Conservation (phyloP, 2,797 vertebrate species). For the Champsocephalus gunnari region DNA sequence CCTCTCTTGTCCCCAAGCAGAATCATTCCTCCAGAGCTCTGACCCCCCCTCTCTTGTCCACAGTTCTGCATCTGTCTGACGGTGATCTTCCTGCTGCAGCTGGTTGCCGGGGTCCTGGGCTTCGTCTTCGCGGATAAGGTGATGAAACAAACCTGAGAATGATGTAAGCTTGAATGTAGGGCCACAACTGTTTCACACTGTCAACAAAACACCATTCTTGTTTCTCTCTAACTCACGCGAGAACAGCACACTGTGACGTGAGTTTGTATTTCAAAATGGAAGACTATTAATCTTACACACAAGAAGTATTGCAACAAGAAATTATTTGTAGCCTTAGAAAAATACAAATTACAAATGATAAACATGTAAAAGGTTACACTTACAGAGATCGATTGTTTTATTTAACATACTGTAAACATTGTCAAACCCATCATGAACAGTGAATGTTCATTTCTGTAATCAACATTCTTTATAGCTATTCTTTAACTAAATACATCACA, state of each 20-base stretch:
- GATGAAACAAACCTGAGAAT: background rate
- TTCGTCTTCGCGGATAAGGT: constrained; percentile 96
- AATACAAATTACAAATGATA: no score
- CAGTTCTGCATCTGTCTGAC: constrained; percentile 93
- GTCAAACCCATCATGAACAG: background rate
- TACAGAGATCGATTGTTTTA: background rate
- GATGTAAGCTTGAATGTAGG: background rate
- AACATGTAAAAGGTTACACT: no score
- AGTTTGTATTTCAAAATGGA: no score
- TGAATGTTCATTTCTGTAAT: background rate
- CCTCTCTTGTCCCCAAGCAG: background rate
- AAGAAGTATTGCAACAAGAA: no score
- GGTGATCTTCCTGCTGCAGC: constrained; percentile 91
- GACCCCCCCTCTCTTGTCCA: background rate
- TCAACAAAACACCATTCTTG: no score
- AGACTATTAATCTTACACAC: no score
- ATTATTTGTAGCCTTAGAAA: no score
- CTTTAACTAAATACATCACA: no score
- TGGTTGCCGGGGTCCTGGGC: constrained; percentile 89
- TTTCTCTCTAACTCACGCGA: no score
- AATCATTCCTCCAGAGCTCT: background rate
- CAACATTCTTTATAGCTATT: no score
- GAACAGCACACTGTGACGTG: no score
- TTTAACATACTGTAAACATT: background rate
- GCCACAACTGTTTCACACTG: no score